Conservation (phyloP, 30 jellyfish, hydroid and myxozoan genomes). For the Calvadosia cruxmelitensis region DNA sequence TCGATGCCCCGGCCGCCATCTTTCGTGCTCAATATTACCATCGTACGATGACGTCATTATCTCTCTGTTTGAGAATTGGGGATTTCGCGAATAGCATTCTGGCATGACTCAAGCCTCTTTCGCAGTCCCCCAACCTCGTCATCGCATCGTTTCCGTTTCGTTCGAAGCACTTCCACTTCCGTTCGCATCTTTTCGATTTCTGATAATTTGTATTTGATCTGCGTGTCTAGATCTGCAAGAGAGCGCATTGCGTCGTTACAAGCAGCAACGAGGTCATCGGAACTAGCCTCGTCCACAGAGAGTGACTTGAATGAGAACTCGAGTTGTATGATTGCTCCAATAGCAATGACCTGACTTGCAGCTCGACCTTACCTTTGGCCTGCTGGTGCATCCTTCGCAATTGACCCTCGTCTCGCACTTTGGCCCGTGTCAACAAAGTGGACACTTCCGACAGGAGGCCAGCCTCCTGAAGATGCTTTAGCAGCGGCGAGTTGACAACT, state of each 20-base stretch:
- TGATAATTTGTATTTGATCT: conserved; percentile 60
- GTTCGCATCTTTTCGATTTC: conserved; percentile 82
- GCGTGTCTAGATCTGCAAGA: conserved; percentile 80
- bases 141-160: conserved; percentile 75
- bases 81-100: conserved; percentile 78
- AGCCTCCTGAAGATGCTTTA: conserved; percentile 80
- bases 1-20: no score
- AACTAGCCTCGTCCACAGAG: no score
- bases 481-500: conserved; percentile 78
- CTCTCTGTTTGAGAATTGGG: conserved; percentile 35
- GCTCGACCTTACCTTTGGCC: conserved; percentile 62
- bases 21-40: no score
- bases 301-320: no score
- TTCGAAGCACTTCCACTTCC: conserved; percentile 68
- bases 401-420: conserved; percentile 89
- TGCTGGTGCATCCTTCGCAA: conserved; percentile 81
- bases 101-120: conserved; percentile 80
- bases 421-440: conserved; percentile 70
- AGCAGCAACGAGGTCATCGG: no score
- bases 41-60: no score
- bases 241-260: no score
- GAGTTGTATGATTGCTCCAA: no score
- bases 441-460: conserved; percentile 95
- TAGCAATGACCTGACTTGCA: no score
- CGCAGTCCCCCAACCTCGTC: conserved; percentile 69